Evolutionary conservation across 2,797 vertebrate species (phyloP).

Genomic region (Macropodus opercularis): DNA sequence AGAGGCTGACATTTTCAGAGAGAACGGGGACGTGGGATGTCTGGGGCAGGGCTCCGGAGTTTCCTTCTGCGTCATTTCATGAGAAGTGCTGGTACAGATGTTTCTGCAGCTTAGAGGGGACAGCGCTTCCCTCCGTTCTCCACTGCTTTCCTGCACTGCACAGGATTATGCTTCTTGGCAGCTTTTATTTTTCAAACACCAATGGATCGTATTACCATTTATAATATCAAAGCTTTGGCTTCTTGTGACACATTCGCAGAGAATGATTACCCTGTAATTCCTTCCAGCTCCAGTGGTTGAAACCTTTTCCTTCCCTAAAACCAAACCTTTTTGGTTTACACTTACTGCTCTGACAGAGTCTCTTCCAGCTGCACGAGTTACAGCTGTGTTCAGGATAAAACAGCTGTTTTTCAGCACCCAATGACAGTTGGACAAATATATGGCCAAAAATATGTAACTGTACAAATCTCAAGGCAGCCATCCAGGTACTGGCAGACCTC

Average conservation of each 20-base stretch:
- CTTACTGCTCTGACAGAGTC: neutral
- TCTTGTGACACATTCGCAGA: too few species aligned
- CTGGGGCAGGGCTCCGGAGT: slow-evolving; percentile 34
- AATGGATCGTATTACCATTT: neutral
- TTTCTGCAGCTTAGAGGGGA: slow-evolving; percentile 38
- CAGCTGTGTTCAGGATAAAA: too few species aligned
- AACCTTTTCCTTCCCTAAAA: too few species aligned
- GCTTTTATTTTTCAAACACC: neutral
- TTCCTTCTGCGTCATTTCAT: slow-evolving; percentile 47
- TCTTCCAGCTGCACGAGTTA: neutral
- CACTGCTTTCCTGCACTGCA: neutral
- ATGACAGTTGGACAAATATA: neutral
- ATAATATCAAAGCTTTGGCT: too few species aligned
- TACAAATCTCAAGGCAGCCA: slow-evolving; percentile 4
- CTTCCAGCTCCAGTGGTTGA: too few species aligned
- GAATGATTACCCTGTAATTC: too few species aligned
- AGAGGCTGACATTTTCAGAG: slow-evolving; percentile 34
- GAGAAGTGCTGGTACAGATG: slow-evolving; percentile 54
- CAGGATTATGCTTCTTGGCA: neutral
- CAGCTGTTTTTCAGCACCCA: neutral
- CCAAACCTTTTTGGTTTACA: neutral
- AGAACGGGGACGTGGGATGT: slow-evolving; percentile 28
- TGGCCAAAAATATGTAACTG: slow-evolving; percentile 2
- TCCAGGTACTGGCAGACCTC: slow-evolving; percentile 5
- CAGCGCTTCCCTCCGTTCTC: slow-evolving; percentile 11